Percentiles rank a stretch among this genome's conserved stretches.
Evolutionary conservation across 2,888 invertebrate genomes (phyloP).

Genomic region (Octonoba sinensis): DNA sequence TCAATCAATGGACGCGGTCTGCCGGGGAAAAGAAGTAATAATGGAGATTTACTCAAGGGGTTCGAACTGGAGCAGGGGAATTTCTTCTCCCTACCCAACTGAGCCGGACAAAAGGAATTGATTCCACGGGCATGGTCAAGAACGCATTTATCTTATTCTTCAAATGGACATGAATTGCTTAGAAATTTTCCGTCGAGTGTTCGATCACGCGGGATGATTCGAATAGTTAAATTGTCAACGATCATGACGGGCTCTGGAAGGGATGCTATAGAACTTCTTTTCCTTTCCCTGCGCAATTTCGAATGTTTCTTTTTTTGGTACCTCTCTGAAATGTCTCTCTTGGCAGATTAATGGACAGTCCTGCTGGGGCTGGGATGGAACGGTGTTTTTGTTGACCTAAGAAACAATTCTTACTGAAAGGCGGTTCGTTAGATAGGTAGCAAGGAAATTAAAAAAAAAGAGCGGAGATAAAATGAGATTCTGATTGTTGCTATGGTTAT

Average conservation of each 20-base stretch:
- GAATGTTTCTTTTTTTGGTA: constrained; percentile 13
- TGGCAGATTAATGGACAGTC: constrained; percentile 43
- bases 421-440: no score
- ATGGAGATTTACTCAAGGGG: constrained; percentile 2
- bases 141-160: constrained; percentile 42
- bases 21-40: constrained; percentile 2
- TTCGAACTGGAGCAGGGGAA: not conserved
- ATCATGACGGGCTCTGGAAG: constrained; percentile 6
- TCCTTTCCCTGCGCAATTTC: constrained; percentile 18
- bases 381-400: no score
- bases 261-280: constrained; percentile 2
- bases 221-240: constrained; percentile 52
- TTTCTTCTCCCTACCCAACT: not conserved
- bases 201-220: constrained; percentile 39
- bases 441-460: no score
- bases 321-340: constrained; percentile 24
- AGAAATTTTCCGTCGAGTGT: constrained; percentile 26
- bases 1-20: constrained; percentile 52
- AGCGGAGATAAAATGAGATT: no score
- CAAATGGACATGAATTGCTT: constrained; percentile 14
- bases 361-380: no score
- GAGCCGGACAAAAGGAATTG: not conserved
- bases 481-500: no score
- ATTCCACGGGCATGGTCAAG: constrained; percentile 11
- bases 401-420: no score